Evolutionary conservation across 2,888 invertebrate species (phyloP).

Genomic region (Dorcus parallelipipedus): DNA sequence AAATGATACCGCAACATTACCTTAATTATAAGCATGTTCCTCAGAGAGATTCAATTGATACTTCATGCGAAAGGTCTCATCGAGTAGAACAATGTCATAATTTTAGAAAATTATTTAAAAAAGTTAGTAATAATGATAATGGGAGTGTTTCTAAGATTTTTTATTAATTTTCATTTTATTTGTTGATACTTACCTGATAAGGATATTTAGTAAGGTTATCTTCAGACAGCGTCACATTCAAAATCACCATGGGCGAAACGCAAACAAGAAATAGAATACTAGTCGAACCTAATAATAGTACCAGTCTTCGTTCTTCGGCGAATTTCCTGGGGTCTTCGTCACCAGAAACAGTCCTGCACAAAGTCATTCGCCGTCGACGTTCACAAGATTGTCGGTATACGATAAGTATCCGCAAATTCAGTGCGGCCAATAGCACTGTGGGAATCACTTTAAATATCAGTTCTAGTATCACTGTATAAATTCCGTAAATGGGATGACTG

Average conservation of each 20-base stretch:
- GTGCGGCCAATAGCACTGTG: constrained; percentile 62
- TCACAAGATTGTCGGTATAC: constrained; percentile 65
- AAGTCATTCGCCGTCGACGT: constrained; percentile 62
- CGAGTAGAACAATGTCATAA: too few species aligned
- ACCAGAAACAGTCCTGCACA: constrained; percentile 56
- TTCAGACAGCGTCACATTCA: constrained; percentile 65
- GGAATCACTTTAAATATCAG: constrained; percentile 65
- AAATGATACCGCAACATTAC: too few species aligned
- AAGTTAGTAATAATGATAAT: too few species aligned
- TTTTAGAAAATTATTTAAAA: too few species aligned
- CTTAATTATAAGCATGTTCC: too few species aligned
- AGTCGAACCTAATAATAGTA: constrained; percentile 63
- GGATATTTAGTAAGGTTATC: constrained; percentile 59
- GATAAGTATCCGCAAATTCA: constrained; percentile 64
- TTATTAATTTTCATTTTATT: not conserved
- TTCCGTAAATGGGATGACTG: constrained; percentile 43
- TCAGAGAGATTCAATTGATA: too few species aligned
- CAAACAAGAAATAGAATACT: constrained; percentile 66
- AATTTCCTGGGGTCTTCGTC: constrained; percentile 64
- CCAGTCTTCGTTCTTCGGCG: constrained; percentile 64
- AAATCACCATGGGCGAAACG: constrained; percentile 69
- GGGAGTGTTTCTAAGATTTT: not conserved
- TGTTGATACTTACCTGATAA: constrained; percentile 55
- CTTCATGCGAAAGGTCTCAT: too few species aligned
- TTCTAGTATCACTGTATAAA: constrained; percentile 63